phyloP scores from a whole-genome alignment of 2,888 invertebrate species.

The Monochamus alternatus region DNA sequence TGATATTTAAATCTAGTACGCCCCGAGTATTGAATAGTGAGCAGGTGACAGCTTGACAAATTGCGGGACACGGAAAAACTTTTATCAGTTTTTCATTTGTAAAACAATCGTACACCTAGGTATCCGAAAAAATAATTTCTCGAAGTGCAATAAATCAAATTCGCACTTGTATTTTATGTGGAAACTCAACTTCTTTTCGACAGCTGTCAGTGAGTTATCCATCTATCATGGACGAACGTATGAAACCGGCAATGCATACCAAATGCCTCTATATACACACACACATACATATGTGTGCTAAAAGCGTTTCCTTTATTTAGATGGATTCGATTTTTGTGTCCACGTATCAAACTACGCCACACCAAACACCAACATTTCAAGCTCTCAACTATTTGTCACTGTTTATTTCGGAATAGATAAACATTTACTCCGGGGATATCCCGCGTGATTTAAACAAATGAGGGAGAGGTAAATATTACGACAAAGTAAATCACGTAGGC shows the following conservation, averaged over 20 bases:
- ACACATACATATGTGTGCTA: slow-evolving; percentile 38
- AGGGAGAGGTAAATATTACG: background rate
- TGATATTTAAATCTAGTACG: background rate
- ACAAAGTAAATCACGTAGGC: background rate
- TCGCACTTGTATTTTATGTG: slow-evolving; percentile 61
- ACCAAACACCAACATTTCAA: slow-evolving; percentile 22
- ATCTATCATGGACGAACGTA: slow-evolving; percentile 60
- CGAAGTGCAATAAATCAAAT: slow-evolving; percentile 56
- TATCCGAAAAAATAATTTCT: slow-evolving; percentile 54
- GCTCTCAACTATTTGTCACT: slow-evolving; percentile 29
- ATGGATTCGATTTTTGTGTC: slow-evolving; percentile 33
- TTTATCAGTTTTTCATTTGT: slow-evolving; percentile 38
- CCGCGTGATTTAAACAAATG: slow-evolving; percentile 2
- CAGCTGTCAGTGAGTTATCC: slow-evolving; percentile 61
- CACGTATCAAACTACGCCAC: slow-evolving; percentile 19
- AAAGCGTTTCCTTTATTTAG: slow-evolving; percentile 52
- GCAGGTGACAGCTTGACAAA: slow-evolving; percentile 9
- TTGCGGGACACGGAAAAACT: slow-evolving; percentile 22
- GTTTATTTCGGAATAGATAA: slow-evolving; percentile 28
- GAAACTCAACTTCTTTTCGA: slow-evolving; percentile 63
- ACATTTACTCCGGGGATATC: slow-evolving; percentile 17
- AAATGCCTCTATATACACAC: slow-evolving; percentile 53
- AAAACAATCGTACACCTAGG: slow-evolving; percentile 43
- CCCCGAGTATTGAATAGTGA: background rate
- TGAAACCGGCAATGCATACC: slow-evolving; percentile 59